Evolutionary conservation across 64 coral and sea anemone genomes (phyloP).

Genomic region (Dendronephthya gigantea): DNA sequence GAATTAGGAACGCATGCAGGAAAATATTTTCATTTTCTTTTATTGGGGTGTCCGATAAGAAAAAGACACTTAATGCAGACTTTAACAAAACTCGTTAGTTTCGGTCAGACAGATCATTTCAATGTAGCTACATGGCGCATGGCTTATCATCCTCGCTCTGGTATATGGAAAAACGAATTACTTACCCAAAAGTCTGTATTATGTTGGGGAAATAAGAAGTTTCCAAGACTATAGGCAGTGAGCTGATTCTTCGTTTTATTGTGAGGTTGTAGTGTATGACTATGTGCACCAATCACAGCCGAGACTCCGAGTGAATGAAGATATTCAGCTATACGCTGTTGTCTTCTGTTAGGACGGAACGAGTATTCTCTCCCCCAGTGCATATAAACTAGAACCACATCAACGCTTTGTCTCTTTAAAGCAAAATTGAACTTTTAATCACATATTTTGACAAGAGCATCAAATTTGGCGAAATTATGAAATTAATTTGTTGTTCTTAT

Average conservation of each 20-base stretch:
- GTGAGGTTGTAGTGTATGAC: constrained; percentile 34
- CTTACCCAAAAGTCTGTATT: neutral
- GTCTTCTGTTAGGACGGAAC: neutral
- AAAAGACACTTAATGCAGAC: no score
- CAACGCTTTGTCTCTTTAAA: neutral
- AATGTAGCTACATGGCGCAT: no score
- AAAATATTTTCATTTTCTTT: no score
- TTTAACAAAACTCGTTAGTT: no score
- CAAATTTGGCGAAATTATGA: neutral
- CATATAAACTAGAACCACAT: constrained; percentile 25
- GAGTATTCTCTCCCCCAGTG: constrained; percentile 30
- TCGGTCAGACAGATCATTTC: no score
- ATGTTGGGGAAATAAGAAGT: constrained; percentile 36
- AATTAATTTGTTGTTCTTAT: neutral
- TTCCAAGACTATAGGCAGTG: constrained; percentile 27
- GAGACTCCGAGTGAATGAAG: constrained; percentile 35
- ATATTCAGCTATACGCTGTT: constrained; percentile 8
- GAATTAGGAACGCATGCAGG: no score
- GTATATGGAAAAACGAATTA: neutral
- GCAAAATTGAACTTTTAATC: neutral
- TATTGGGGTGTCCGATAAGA: no score
- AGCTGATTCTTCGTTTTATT: neutral
- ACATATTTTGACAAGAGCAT: no score
- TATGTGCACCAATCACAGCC: constrained; percentile 15
- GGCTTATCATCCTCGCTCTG: no score